Evolutionary conservation across 2,113 vertebrate species (phyloP), one percentile per base, ranked within the genome.

Genomic region (Lanius ludovicianus): DNA sequence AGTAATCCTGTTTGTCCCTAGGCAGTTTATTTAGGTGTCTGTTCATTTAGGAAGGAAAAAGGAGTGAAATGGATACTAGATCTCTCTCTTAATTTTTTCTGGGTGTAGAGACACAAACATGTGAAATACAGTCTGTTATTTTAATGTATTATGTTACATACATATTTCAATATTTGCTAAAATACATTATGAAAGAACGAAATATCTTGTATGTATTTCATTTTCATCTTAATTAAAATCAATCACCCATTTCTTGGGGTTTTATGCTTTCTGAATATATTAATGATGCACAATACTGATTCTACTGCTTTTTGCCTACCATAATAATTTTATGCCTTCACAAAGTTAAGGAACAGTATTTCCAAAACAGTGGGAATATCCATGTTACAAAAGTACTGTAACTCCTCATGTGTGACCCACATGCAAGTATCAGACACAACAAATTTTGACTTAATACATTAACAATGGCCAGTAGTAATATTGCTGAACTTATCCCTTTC

Each of bases 221-320:
- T 75, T 89, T 95, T 94, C 63, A 87, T 56, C 47, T 52, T 90
- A 89, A 90, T 92, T 67, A 92, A 90, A 84, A 84, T 33, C 22
- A 37, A 20, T 82, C 52, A 53, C 13, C 44, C 41, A 59, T 89
- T 91, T 94, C 41, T 68, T 92, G 69, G 14, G 3, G 2, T 31
- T 87, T 92, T 75, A 42, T 91, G 39, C 57, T 88, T 85, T 90
- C 15, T 82, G 44, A 59, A 20, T 70, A 49, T 52, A 27, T 42
- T 92, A 82, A 91, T 89, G 27, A 47, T 37, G 11, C 60, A 47
- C 33, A 39, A 3, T 81, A 67, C 49, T 41, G 27, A 41, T 75
- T 68, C 42, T 55, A 17, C 21, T 89, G 17, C 21, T 89, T 81
- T 89, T 88, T 75, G 78, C 71, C n/a, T 80, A 27, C 35, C 10